Evolutionary conservation across 1,140 invertebrate genomes (phyloP), one percentile per base, ranked within the genome.

Genomic region (Leptinotarsa texana): DNA sequence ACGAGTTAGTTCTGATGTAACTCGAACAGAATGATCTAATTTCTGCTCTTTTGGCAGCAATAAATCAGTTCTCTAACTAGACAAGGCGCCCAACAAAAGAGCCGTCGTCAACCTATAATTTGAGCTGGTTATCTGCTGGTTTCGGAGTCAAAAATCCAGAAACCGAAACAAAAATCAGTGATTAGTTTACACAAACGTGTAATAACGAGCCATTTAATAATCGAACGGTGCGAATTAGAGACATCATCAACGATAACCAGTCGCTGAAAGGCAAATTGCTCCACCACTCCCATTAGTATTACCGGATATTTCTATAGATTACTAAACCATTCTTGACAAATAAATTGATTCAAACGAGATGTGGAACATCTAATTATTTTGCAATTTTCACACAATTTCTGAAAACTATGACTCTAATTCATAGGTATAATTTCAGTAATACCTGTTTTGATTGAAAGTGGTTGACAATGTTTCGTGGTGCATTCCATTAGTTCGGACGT

Each of bases 11-110:
- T 42, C 8, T 42, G 18, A 57, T 62, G 11, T 57, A 47, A 63
- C 70, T 48, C n/a, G 13, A 15, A 13, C 22, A 21, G 66, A 69
- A 51, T 69, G 17, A n/a, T 6, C 47, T 24, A 13, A 69, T 48
- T 48, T 69, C 69, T 69, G 4, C 48, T 48, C 22, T 69, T 61
- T 57, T 57, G 62, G 27, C 27, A 22, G 63, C 74, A 75, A 76
- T 82, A 82, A 82, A 82, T 82, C 81, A 82, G 77, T 24, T 63
- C 67, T 69, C 76, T 82, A 82, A 82, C 81, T 81, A 82, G 81
- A 82, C 81, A 79, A 77, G 81, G 81, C 81, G 81, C 80, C 81
- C 79, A 76, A 79, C 77, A 82, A 82, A 82, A 78, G 79, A 82
- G 80, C 79, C 77, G 74, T 81, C 69, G 49, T 33, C 74, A 57